These are phyloP conservation scores for Drosophila ohnishii DNA, from an alignment of 1,140 invertebrate species.

Conservation along the genomic window DNA sequence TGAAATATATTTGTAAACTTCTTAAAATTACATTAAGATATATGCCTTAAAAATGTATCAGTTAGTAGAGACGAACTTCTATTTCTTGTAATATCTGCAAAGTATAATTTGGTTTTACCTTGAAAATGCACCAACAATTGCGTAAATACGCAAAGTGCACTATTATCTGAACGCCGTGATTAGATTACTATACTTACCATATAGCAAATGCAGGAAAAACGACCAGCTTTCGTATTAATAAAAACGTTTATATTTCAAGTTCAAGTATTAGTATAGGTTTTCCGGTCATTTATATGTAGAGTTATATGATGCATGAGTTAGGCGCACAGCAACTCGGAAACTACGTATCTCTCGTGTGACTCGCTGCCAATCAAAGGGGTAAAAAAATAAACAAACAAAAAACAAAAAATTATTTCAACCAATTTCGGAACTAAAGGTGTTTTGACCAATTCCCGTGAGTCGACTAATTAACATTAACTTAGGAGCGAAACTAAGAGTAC, in stretches of 20 bases:
- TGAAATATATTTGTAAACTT: too few relatives aligned
- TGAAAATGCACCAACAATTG: neutral
- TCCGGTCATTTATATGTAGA: slow-evolving; percentile 43
- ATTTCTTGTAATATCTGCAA: neutral
- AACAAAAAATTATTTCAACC: slow-evolving; percentile 1
- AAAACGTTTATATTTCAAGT: slow-evolving; percentile 77
- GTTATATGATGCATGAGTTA: slow-evolving; percentile 56
- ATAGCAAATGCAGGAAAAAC: neutral
- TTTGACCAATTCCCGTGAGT: slow-evolving; percentile 31
- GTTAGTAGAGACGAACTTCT: neutral
- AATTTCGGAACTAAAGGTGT: slow-evolving; percentile 27
- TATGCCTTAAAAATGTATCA: too few relatives aligned
- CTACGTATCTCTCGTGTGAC: slow-evolving; percentile 44
- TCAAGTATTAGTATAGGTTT: slow-evolving; percentile 62
- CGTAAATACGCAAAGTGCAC: neutral
- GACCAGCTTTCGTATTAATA: slow-evolving; percentile 52
- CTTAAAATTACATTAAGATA: too few relatives aligned
- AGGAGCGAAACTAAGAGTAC: slow-evolving; percentile 58
- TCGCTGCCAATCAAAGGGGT: neutral
- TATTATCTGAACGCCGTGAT: slow-evolving; percentile 6
- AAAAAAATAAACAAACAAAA: neutral
- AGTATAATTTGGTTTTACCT: neutral
- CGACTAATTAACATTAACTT: slow-evolving; percentile 57
- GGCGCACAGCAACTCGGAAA: slow-evolving; percentile 52
- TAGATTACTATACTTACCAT: slow-evolving; percentile 14